Evolutionary conservation across 2,113 vertebrate genomes (phyloP).

Genomic region (Pomatostomus ruficeps): DNA sequence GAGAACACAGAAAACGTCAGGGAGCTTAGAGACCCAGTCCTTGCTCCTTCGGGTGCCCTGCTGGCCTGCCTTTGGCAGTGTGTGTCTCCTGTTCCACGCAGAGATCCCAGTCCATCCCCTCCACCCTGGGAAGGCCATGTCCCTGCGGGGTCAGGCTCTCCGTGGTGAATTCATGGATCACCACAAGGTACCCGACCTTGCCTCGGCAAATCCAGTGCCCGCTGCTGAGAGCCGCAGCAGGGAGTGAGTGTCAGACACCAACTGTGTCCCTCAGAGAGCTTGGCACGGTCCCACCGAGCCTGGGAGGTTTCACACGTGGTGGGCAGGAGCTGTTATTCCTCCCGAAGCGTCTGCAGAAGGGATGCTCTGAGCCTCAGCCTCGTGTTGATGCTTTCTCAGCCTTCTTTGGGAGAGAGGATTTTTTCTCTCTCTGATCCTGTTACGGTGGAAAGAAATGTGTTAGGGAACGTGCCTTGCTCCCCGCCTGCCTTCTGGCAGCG

Average conservation of each 20-base stretch:
- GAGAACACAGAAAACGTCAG: fast-evolving
- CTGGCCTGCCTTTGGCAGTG: not conserved
- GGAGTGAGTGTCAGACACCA: not conserved
- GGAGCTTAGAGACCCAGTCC: not conserved
- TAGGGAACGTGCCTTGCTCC: not conserved
- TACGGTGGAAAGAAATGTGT: not conserved
- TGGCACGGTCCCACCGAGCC: not conserved
- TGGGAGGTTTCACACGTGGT: not conserved
- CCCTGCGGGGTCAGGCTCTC: not conserved
- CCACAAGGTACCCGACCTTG: not conserved
- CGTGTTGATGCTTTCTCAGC: not conserved
- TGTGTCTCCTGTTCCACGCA: not conserved
- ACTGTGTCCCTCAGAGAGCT: not conserved
- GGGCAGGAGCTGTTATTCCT: not conserved
- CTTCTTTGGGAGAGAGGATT: not conserved
- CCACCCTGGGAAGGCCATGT: not conserved
- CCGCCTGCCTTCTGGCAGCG: not conserved
- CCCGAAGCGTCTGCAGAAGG: no score
- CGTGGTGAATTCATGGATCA: not conserved
- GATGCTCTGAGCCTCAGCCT: not conserved
- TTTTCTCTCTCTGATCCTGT: not conserved
- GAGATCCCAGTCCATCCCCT: fast-evolving
- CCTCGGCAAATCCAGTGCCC: not conserved
- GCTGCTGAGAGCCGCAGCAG: not conserved
- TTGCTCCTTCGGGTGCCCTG: not conserved